These are phyloP conservation scores for Malachius bipustulatus DNA, from an alignment of 2,888 invertebrate genomes.

Conservation along the genomic window DNA sequence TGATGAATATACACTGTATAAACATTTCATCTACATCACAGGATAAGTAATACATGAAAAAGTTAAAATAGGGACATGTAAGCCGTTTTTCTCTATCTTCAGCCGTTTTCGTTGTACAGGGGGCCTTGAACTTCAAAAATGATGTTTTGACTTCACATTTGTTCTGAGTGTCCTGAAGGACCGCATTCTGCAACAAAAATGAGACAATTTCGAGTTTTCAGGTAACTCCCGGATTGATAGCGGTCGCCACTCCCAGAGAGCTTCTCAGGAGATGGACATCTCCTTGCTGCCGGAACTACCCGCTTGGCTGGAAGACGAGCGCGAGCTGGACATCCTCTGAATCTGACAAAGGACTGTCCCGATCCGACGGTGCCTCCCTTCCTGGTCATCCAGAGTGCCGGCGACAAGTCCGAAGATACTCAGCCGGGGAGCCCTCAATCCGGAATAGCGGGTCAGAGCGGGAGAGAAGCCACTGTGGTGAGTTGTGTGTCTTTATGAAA, in stretches of 20 bases:
- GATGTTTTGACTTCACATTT: too few relatives aligned
- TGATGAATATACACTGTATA: too few relatives aligned
- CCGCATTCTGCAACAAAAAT: too few relatives aligned
- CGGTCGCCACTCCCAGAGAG: slow-evolving; percentile 87
- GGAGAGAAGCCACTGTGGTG: slow-evolving; percentile 79
- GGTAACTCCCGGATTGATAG: slow-evolving; percentile 71
- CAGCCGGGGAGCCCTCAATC: slow-evolving; percentile 57
- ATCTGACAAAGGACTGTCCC: slow-evolving; percentile 56
- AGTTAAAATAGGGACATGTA: too few relatives aligned
- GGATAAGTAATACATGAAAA: too few relatives aligned
- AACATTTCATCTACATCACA: too few relatives aligned
- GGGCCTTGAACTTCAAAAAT: too few relatives aligned
- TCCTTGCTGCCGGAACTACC: slow-evolving; percentile 79
- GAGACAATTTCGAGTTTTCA: too few relatives aligned
- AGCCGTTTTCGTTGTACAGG: too few relatives aligned
- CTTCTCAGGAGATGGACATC: slow-evolving; percentile 98
- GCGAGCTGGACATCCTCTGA: slow-evolving; percentile 91
- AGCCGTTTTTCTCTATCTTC: too few relatives aligned
- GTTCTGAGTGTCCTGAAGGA: too few relatives aligned
- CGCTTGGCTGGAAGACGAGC: slow-evolving; percentile 93
- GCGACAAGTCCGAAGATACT: slow-evolving; percentile 41
- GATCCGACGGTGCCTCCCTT: slow-evolving; percentile 54
- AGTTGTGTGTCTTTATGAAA: too few relatives aligned
- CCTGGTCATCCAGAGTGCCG: slow-evolving; percentile 71
- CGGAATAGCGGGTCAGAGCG: slow-evolving; percentile 67